Conservation (phyloP, 2,113 vertebrate genomes). For the Hippopotamus amphibius region DNA sequence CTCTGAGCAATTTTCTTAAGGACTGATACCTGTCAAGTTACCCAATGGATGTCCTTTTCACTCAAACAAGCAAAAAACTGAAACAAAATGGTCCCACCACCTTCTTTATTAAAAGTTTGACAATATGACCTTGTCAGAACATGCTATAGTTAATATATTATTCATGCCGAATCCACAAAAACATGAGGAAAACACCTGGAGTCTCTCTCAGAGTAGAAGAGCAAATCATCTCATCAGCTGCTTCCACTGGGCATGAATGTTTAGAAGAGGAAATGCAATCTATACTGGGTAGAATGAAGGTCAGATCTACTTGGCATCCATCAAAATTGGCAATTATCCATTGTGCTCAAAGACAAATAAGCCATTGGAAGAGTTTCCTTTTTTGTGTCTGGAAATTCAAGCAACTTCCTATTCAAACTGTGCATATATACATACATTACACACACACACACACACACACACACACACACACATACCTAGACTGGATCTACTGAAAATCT, state of each 20-base stretch:
- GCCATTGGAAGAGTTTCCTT: background rate
- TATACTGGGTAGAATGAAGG: background rate
- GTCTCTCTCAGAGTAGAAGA: background rate
- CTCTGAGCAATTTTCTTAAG: background rate
- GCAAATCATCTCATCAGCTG: background rate
- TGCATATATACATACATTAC: background rate
- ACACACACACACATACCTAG: no score
- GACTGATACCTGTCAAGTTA: background rate
- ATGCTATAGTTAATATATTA: background rate
- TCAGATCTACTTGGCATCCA: background rate
- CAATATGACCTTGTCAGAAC: background rate
- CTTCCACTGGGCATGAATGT: no score
- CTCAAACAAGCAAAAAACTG: background rate
- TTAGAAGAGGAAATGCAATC: background rate
- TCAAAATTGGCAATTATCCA: background rate
- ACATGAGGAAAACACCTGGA: background rate
- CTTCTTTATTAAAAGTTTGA: background rate
- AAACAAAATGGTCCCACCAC: background rate
- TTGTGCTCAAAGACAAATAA: background rate
- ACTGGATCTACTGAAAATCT: background rate
- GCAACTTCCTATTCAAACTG: background rate
- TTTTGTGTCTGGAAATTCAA: background rate
- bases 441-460: no score
- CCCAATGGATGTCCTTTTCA: background rate
- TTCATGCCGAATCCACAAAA: background rate